Evolutionary conservation across 2,888 invertebrate genomes (phyloP).

Genomic region (Theodoxus fluviatilis): DNA sequence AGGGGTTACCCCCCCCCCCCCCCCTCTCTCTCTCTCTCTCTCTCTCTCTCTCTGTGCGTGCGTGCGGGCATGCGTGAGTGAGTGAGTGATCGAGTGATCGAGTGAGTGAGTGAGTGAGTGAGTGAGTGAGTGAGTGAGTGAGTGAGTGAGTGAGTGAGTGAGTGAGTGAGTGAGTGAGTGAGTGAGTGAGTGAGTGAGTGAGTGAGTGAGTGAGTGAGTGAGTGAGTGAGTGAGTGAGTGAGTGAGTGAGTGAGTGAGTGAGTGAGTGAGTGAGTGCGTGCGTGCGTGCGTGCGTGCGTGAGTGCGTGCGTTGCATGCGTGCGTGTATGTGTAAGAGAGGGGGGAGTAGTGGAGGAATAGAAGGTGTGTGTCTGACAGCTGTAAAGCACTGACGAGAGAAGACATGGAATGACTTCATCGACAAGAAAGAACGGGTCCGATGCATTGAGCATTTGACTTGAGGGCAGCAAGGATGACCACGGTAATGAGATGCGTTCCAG

Average conservation of each 20-base stretch:
- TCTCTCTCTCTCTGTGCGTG: not conserved
- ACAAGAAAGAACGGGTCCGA: too few relatives aligned
- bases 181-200: slow-evolving; percentile 11
- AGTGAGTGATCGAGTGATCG: not conserved
- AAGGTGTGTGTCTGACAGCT: too few relatives aligned
- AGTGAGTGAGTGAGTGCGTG: not conserved
- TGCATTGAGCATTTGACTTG: too few relatives aligned
- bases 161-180: slow-evolving; percentile 8
- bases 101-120: not conserved
- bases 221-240: slow-evolving; percentile 12
- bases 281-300: not conserved
- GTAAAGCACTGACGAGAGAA: too few relatives aligned
- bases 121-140: slow-evolving; percentile 10
- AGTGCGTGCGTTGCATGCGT: too few relatives aligned
- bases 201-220: slow-evolving; percentile 16
- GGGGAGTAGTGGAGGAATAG: too few relatives aligned
- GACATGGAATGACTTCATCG: too few relatives aligned
- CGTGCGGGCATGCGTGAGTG: not conserved
- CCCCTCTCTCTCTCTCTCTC: not conserved
- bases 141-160: too few relatives aligned
- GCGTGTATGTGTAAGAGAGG: slow-evolving; percentile 3
- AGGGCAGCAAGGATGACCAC: too few relatives aligned
- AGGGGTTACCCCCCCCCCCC: not conserved
- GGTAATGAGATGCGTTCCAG: too few relatives aligned
- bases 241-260: not conserved